phyloP scores from a whole-genome alignment of 2,797 vertebrate species.

The Emydoidea blandingii region DNA sequence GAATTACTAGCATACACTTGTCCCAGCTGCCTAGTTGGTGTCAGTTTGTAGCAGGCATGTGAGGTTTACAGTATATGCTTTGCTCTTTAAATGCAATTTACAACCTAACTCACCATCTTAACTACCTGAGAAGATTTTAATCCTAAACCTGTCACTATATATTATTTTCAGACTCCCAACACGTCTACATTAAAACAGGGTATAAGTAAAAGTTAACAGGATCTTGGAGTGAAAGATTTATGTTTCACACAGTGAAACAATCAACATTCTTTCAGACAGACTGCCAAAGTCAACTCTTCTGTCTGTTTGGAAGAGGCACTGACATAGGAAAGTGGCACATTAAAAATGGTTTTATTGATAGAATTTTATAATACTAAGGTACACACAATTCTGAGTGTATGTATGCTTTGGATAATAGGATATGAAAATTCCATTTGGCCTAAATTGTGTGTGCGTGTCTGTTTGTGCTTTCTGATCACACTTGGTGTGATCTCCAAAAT shows the following conservation, averaged over 20 bases:
- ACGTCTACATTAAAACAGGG: slow-evolving; percentile 73
- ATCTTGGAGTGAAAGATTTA: slow-evolving; percentile 68
- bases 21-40: slow-evolving; percentile 73
- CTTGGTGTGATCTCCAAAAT: slow-evolving; percentile 5
- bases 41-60: slow-evolving; percentile 59
- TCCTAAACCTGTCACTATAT: slow-evolving; percentile 75
- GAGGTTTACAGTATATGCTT: slow-evolving; percentile 65
- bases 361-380: neutral
- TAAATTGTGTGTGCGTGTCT: neutral
- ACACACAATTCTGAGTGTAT: slow-evolving; percentile 8
- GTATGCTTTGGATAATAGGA: neutral
- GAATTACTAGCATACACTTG: slow-evolving; percentile 71
- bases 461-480: neutral
- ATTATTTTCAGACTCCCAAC: slow-evolving; percentile 75
- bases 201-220: slow-evolving; percentile 75
- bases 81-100: slow-evolving; percentile 79
- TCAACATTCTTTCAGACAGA: slow-evolving; percentile 45
- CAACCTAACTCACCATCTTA: slow-evolving; percentile 71
- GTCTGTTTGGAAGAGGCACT: slow-evolving; percentile 36
- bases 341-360: neutral
- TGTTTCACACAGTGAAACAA: slow-evolving; percentile 61
- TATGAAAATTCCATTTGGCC: slow-evolving; percentile 1
- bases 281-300: slow-evolving; percentile 53
- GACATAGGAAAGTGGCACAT: neutral
- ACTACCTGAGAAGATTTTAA: slow-evolving; percentile 77